Base-by-base conservation (phyloP, 2,888 invertebrate species). In the Drosophila quinaria region DNA sequence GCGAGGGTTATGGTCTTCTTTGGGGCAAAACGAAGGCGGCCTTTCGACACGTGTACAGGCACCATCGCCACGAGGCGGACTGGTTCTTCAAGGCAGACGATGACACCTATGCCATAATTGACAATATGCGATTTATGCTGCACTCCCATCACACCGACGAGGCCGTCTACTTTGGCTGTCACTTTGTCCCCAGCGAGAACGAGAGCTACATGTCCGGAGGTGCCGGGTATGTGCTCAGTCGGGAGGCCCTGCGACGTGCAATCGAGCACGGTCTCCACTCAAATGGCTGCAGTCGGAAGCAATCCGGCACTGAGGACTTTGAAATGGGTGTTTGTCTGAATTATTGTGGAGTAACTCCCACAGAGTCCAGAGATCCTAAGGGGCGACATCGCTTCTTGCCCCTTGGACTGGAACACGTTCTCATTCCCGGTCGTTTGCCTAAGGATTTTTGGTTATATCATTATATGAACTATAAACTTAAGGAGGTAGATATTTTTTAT, bases 41-140 rank as follows among this genome's bases (percentile, higher is more conserved):
- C 0, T 98, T 98, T 91, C 95, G 95, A 83, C 97, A 98, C 91
- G 95, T 97, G 9, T 97, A 97, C 90, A 94, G 96, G 75, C 94
- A 98, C 91, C 95, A 98, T 91, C 93, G 95, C 44, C 94, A 97
- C 76, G 95, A 98, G 58, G 97, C 96, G 0, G 98, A 99, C 92
- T 99, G 98, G 98, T 99, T 99, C 93, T 93, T 99, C 90, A 99
- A 99, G 92, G 98, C 99, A n/a, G 99, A 99, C 90, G 99, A 99
- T 93, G 99, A 99, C 91, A 98, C 99, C 98, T 99, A 98, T 92
- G 97, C 98, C 8, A 94, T 99, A 17, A 94, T 99, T 46, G 99
- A 99, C 93, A 99, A 99, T 93, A 94, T 99, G 19, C 94, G 99
- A 10, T 96, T 96, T 86, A 96, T 98, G 96, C 92, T 99, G 15